phyloP scores from a whole-genome alignment of 2,888 invertebrate genomes.

The Candidula unifasciata region DNA sequence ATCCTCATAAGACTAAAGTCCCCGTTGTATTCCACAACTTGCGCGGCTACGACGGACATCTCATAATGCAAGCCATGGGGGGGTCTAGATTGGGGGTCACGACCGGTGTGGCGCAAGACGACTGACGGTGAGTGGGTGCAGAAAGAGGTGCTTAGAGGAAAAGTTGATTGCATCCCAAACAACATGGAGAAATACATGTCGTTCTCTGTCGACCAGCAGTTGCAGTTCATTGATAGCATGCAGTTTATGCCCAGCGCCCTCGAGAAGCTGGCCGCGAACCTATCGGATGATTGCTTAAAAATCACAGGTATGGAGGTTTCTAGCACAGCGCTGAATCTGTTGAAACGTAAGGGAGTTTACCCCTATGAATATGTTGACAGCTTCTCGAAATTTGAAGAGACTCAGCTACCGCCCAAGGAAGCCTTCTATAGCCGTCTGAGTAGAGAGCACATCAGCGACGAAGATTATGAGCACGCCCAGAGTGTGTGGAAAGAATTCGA shows the following conservation, averaged over 20 bases:
- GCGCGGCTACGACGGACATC: background rate
- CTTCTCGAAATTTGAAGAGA: background rate
- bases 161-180: background rate
- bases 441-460: background rate
- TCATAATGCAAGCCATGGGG: background rate
- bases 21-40: slow-evolving; percentile 24
- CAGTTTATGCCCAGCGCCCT: background rate
- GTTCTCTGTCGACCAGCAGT: slow-evolving; percentile 1
- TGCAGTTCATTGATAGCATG: background rate
- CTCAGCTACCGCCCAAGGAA: background rate
- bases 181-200: slow-evolving; percentile 9
- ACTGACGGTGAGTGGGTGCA: background rate
- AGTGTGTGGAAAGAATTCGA: background rate
- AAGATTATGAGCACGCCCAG: background rate
- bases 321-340: background rate
- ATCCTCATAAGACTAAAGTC: background rate
- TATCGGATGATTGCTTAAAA: background rate
- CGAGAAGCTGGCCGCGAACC: background rate
- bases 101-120: background rate
- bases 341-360: background rate
- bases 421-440: background rate
- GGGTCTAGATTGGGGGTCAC: background rate
- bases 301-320: background rate
- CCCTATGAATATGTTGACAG: slow-evolving; percentile 1
- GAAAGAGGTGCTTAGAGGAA: background rate